Evolutionary conservation across 2,797 vertebrate genomes (phyloP).

Genomic region (Xiphophorus birchmanni): DNA sequence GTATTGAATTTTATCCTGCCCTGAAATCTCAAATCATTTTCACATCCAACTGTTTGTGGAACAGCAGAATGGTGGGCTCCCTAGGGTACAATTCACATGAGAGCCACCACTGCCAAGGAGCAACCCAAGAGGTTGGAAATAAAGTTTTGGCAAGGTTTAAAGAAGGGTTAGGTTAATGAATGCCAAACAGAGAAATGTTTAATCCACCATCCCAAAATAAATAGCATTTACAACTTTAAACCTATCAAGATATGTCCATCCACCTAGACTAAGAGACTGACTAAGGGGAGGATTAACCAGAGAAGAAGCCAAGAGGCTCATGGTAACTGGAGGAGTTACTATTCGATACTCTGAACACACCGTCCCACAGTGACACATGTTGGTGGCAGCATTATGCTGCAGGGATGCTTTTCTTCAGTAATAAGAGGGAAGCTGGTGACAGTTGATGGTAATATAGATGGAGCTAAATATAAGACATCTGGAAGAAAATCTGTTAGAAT

Average conservation of each 20-base stretch:
- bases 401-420: background rate
- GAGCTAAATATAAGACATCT: background rate
- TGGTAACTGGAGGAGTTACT: background rate
- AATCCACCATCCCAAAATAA: background rate
- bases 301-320: background rate
- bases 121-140: background rate
- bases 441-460: background rate
- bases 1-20: background rate
- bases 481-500: background rate
- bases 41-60: background rate
- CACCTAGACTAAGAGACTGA: background rate
- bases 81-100: background rate
- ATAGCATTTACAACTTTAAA: background rate
- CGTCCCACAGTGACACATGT: background rate
- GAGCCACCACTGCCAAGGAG: background rate
- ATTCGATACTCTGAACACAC: background rate
- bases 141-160: background rate
- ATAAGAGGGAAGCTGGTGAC: background rate
- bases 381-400: background rate
- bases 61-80: background rate
- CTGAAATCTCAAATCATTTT: background rate
- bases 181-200: background rate
- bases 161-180: background rate
- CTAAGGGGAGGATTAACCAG: background rate
- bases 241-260: background rate